These are phyloP conservation scores for Microtus oregoni DNA, from an alignment of 2,113 vertebrate genomes.

Conservation along the genomic window DNA sequence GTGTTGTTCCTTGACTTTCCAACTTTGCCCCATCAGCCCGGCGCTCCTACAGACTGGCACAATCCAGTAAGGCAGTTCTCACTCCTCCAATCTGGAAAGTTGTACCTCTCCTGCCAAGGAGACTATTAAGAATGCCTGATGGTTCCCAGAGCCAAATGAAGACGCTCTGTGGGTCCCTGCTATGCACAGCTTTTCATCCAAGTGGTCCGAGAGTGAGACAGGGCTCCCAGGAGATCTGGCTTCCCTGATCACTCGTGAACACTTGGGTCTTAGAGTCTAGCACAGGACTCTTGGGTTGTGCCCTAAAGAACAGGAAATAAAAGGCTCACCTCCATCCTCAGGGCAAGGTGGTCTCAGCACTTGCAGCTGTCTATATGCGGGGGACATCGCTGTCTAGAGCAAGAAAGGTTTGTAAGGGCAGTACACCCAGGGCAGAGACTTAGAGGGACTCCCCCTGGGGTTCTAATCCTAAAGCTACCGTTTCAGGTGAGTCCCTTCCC, in stretches of 20 bases:
- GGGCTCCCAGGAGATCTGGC: not conserved
- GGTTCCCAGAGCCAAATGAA: not conserved
- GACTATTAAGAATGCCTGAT: not conserved
- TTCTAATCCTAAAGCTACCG: not conserved
- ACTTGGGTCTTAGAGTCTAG: not conserved
- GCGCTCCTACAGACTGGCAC: not conserved
- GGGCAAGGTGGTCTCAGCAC: not conserved
- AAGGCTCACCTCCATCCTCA: not conserved
- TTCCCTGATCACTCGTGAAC: not conserved
- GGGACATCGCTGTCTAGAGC: not conserved
- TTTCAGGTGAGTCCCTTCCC: not conserved
- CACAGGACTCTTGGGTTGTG: not conserved
- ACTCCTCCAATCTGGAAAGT: slow-evolving; percentile 58
- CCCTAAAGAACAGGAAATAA: not conserved
- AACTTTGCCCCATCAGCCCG: slow-evolving; percentile 66
- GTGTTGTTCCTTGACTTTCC: not conserved
- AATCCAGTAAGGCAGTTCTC: not conserved
- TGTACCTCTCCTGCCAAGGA: not conserved
- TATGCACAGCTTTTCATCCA: not conserved
- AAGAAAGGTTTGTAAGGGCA: not conserved
- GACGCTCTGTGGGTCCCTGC: not conserved
- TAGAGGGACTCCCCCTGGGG: not conserved
- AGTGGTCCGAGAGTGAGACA: not conserved
- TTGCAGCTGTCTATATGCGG: not conserved
- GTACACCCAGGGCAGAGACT: not conserved